Conservation (phyloP, 1,140 invertebrate genomes). For the Calephelis nemesis region DNA sequence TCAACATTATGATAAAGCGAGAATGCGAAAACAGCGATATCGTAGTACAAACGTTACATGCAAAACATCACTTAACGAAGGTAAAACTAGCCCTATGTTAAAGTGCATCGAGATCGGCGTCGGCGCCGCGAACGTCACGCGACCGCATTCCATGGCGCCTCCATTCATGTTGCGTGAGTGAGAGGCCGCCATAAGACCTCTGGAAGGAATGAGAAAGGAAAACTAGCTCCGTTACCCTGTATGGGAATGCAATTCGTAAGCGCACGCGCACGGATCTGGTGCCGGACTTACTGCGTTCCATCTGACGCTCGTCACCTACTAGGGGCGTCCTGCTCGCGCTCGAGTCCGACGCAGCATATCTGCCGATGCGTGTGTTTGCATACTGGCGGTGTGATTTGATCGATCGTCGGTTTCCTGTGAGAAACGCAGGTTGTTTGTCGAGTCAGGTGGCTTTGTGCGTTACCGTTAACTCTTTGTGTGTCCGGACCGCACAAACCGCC, state of each 20-base stretch:
- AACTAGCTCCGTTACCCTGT: slow-evolving; percentile 69
- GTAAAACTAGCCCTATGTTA: slow-evolving; percentile 56
- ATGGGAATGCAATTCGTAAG: slow-evolving; percentile 76
- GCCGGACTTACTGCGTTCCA: slow-evolving; percentile 64
- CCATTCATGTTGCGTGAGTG: slow-evolving; percentile 71
- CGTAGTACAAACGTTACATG: slow-evolving; percentile 16
- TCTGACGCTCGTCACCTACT: slow-evolving; percentile 48
- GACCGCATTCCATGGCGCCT: slow-evolving; percentile 75
- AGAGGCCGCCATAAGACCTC: slow-evolving; percentile 51
- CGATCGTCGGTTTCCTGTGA: slow-evolving; percentile 72
- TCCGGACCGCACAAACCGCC: slow-evolving; percentile 48
- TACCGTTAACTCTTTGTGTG: slow-evolving; percentile 61
- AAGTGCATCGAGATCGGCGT: slow-evolving; percentile 68
- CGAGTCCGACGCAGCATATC: slow-evolving; percentile 50
- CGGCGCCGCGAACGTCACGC: slow-evolving; percentile 72
- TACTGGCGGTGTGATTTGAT: slow-evolving; percentile 71
- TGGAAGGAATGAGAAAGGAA: slow-evolving; percentile 60
- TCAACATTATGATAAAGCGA: no score
- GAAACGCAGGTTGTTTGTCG: slow-evolving; percentile 71
- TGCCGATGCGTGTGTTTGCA: slow-evolving; percentile 67
- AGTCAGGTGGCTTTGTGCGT: slow-evolving; percentile 62
- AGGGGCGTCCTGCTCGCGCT: slow-evolving; percentile 46
- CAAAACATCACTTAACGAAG: slow-evolving; percentile 26
- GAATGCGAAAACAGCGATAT: neutral
- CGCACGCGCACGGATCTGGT: slow-evolving; percentile 69